These are phyloP conservation scores for Sepiola atlantica DNA, from an alignment of 2,888 invertebrate species.

Conservation along the genomic window DNA sequence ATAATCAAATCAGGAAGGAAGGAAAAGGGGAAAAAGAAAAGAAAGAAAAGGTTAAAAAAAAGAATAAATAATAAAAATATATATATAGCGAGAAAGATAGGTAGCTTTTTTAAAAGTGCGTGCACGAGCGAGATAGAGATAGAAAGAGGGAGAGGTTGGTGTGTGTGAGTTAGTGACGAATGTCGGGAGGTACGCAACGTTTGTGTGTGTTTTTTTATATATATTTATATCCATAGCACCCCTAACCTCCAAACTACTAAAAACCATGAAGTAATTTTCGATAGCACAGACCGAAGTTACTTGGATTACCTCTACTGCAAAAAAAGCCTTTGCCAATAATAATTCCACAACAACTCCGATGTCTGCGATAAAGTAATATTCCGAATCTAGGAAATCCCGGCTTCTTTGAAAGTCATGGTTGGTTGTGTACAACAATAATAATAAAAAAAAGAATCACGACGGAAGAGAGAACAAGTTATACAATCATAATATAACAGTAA, in stretches of 20 bases:
- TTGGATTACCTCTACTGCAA: neutral
- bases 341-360: neutral
- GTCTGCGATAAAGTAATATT: neutral
- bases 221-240: neutral
- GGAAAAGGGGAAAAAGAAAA: neutral
- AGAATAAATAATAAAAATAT: neutral
- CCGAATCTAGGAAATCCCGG: neutral
- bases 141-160: neutral
- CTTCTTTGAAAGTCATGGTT: neutral
- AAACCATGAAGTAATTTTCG: conserved; percentile 14
- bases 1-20: too few relatives aligned
- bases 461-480: neutral
- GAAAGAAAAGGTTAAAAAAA: neutral
- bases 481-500: too few relatives aligned
- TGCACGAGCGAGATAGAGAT: neutral
- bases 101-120: neutral
- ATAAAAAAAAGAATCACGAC: neutral
- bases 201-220: neutral
- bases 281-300: neutral
- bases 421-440: neutral
- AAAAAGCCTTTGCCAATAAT: neutral
- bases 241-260: neutral
- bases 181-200: neutral
- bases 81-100: neutral
- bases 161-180: neutral